These are phyloP conservation scores for Aromia moschata DNA, from an alignment of 2,888 invertebrate genomes.

Conservation along the genomic window DNA sequence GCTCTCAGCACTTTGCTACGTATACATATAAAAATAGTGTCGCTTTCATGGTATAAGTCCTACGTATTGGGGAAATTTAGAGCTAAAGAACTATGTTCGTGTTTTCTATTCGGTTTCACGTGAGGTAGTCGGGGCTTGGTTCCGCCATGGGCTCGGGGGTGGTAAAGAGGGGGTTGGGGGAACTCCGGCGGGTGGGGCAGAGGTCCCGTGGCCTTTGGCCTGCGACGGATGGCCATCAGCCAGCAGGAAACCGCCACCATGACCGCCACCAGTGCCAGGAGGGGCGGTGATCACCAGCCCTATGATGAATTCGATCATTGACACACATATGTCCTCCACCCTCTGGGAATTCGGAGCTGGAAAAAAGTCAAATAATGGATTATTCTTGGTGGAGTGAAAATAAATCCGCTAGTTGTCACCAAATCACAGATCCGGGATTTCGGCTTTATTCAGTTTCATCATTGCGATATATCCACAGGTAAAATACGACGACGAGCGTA, in stretches of 20 bases:
- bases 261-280: conserved; percentile 90
- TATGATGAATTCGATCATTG: conserved; percentile 91
- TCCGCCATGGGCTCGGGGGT: conserved; percentile 83
- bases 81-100: conserved; percentile 19
- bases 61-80: conserved; percentile 35
- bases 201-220: conserved; percentile 87
- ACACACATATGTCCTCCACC: conserved; percentile 89
- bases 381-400: no score
- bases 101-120: conserved; percentile 63
- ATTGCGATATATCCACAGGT: no score
- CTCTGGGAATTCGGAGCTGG: conserved; percentile 67
- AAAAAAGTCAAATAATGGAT: no score
- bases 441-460: no score
- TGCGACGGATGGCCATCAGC: conserved; percentile 91
- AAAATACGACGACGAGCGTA: no score
- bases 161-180: conserved; percentile 90
- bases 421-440: no score
- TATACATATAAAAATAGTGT: conserved; percentile 31
- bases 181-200: conserved; percentile 95
- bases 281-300: conserved; percentile 90
- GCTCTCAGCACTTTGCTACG: conserved; percentile 39
- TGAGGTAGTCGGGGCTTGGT: conserved; percentile 83
- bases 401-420: no score
- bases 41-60: conserved; percentile 31
- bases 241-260: conserved; percentile 95